A percentile compares a stretch with the other conserved stretches of the same genome.
These are phyloP conservation scores for Nesogale talazaci DNA, from an alignment of 2,113 vertebrate species.

Conservation along the genomic window DNA sequence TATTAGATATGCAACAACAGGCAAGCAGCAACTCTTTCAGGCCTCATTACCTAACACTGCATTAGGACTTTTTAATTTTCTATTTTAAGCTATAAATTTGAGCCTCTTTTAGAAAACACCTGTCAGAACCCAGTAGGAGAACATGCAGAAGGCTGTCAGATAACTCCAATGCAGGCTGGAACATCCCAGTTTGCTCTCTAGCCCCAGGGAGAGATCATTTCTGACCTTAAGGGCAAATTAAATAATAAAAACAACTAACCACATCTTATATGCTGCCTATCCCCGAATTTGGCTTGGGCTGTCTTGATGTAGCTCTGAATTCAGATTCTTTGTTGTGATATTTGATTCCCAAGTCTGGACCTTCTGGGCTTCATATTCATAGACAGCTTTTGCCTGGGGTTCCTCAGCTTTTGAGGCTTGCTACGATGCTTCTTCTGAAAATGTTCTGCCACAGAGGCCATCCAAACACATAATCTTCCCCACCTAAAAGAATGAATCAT, in stretches of 20 bases:
- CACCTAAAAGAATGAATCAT: background rate
- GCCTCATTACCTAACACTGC: background rate
- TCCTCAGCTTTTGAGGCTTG: background rate
- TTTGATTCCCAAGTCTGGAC: background rate
- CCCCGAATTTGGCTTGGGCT: background rate
- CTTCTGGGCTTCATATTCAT: background rate
- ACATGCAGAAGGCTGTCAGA: background rate
- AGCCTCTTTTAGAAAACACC: background rate
- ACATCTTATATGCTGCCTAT: conserved; percentile 23
- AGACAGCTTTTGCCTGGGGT: background rate
- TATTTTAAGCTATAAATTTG: background rate
- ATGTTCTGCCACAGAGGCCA: background rate
- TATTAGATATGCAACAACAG: background rate
- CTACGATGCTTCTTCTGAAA: background rate
- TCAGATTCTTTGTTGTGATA: background rate
- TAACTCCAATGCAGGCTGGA: background rate
- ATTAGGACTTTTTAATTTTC: background rate
- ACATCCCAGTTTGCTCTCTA: background rate
- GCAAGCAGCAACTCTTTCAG: background rate
- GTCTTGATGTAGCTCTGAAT: background rate
- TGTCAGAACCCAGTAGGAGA: background rate
- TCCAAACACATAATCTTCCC: background rate
- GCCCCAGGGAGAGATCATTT: background rate
- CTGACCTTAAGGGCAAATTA: background rate
- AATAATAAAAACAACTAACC: background rate